phyloP scores from a whole-genome alignment of 2,797 vertebrate species.

The Steatocranus sp. region DNA sequence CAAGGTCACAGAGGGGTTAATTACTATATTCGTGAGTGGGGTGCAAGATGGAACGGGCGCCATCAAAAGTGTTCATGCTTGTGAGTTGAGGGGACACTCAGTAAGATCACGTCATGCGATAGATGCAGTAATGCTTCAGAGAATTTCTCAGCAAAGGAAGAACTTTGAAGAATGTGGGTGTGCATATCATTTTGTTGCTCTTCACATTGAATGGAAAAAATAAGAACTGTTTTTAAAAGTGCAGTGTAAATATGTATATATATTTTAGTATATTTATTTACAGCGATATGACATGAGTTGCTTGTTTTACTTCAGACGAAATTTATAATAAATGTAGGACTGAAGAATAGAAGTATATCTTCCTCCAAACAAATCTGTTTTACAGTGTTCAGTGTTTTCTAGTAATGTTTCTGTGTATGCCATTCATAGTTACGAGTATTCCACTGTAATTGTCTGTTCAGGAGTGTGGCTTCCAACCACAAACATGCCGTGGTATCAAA shows the following conservation, averaged over 20 bases:
- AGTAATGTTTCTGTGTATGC: background rate
- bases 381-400: background rate
- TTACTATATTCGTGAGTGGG: background rate
- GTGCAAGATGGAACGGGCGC: background rate
- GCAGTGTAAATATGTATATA: background rate
- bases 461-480: background rate
- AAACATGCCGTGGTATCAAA: background rate
- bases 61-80: background rate
- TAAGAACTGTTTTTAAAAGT: background rate
- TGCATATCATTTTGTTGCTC: background rate
- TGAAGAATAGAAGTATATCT: too few relatives aligned
- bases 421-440: background rate
- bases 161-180: background rate
- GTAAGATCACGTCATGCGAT: background rate
- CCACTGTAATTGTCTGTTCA: background rate
- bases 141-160: background rate
- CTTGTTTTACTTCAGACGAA: too few relatives aligned
- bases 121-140: background rate
- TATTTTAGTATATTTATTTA: background rate
- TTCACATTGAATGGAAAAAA: background rate
- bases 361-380: background rate
- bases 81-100: background rate
- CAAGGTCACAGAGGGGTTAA: slow-evolving; percentile 5
- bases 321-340: background rate
- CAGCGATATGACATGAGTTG: background rate